phyloP scores from a whole-genome alignment of 2,113 vertebrate genomes.

The Engystomops pustulosus region DNA sequence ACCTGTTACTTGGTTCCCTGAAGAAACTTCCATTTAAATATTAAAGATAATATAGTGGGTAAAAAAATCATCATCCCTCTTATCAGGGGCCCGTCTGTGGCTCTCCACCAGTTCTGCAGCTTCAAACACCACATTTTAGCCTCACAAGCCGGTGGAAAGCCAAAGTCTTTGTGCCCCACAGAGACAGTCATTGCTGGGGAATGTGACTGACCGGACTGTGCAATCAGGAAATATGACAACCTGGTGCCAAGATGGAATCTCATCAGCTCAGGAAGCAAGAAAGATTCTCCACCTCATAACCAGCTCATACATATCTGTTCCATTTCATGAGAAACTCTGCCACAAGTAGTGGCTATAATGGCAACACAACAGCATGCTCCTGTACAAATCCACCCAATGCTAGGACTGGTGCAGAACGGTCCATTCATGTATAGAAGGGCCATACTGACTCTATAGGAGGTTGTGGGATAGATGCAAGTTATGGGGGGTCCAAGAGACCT shows the following conservation, averaged over 20 bases:
- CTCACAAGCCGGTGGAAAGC: neutral
- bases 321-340: neutral
- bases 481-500: too few species aligned
- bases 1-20: slow-evolving; percentile 6
- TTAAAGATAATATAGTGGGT: neutral
- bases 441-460: too few species aligned
- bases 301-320: neutral
- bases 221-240: slow-evolving; percentile 8
- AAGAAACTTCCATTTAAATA: slow-evolving; percentile 15
- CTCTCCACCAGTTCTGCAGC: neutral
- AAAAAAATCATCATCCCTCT: too few species aligned
- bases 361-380: neutral
- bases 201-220: neutral
- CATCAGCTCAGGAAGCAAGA: neutral
- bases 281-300: neutral
- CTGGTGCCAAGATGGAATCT: neutral
- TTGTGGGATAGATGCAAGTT: too few species aligned
- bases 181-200: slow-evolving; percentile 39
- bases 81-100: neutral
- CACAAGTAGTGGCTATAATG: neutral
- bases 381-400: neutral
- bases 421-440: too few species aligned
- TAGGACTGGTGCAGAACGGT: too few species aligned
- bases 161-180: neutral
- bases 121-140: neutral